Base-by-base conservation (phyloP, 2,797 vertebrate genomes). In the Carapus acus region DNA sequence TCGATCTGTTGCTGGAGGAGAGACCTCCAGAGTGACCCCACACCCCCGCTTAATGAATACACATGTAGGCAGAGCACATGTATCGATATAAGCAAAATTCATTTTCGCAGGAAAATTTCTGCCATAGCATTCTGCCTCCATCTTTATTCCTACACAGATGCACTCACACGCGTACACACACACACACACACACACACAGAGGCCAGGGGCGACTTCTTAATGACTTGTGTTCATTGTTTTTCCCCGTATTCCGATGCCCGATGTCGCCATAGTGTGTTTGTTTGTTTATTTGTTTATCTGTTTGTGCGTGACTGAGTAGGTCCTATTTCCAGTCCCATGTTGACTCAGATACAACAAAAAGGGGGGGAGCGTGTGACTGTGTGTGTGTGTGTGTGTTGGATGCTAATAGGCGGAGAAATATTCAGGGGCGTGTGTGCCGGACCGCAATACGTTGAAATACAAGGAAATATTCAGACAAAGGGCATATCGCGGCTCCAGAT, bases 181-280 rank as follows among this genome's bases (percentile, higher is more conserved):
- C n/a, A n/a, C n/a, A n/a, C n/a, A n/a, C n/a, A n/a, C n/a, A n/a
- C n/a, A n/a, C n/a, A n/a, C n/a, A n/a, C 52, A 19, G 24, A 65
- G 11, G 56, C 70, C 51, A 43, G 23, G 56, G 70, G 62, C 50
- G 41, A 67, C 42, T 50, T 15, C 5, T 41, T 79, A 78, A 77
- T 60, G 62, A 73, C 66, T 74, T 74, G 65, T 73, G 80, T 82
- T 69, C 57, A 64, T 61, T 63, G 49, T 17, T 46, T 27, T 38
- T 65, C 8, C 34, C n/a, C n/a, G 14, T 65, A 54, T 64, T n/a
- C 38, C 40, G n/a, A n/a, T 45, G 23, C 43, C 2, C 1, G 19
- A 48, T 21, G 20, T 47, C 52, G 49, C 54, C 58, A 52, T 37
- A 58, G 50, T 62, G 39, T 69, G 23, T 49, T 42, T 58, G 54